A percentile compares a stretch with the other conserved stretches of the same genome.
phyloP scores from a whole-genome alignment of 2,113 vertebrate genomes.

The Cryptotis parvus region DNA sequence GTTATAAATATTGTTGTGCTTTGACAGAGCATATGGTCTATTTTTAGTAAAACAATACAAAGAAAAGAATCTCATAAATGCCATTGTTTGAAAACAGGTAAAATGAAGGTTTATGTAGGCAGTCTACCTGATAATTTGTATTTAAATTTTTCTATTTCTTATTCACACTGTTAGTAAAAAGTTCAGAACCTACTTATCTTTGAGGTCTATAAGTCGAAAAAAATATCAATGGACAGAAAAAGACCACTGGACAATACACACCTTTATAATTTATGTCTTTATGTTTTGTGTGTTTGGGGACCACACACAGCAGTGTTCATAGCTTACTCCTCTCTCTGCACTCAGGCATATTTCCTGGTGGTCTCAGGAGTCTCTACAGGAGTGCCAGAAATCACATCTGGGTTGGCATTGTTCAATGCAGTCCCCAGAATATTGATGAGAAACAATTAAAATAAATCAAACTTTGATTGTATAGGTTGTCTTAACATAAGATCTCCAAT shows the following conservation, averaged over 20 bases:
- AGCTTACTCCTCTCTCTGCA: too few species aligned
- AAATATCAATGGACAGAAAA: background rate
- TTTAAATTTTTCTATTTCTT: background rate
- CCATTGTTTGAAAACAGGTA: background rate
- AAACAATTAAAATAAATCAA: background rate
- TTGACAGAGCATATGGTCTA: background rate
- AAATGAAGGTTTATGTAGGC: background rate
- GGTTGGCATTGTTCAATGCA: too few species aligned
- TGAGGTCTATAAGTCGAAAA: background rate
- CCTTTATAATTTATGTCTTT: background rate
- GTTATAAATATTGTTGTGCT: background rate
- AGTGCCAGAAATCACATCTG: too few species aligned
- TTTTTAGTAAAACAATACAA: background rate
- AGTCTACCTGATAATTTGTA: background rate
- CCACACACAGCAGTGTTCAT: too few species aligned
- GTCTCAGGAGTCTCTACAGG: too few species aligned
- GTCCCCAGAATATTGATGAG: background rate
- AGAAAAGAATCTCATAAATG: background rate
- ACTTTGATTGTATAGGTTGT: background rate
- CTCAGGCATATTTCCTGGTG: too few species aligned
- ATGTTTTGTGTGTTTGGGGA: too few species aligned
- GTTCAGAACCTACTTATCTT: background rate
- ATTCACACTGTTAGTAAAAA: background rate
- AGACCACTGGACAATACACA: background rate
- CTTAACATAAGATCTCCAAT: background rate